Conservation (phyloP, 1,140 invertebrate genomes). For the Aphelenchoides avenae region DNA sequence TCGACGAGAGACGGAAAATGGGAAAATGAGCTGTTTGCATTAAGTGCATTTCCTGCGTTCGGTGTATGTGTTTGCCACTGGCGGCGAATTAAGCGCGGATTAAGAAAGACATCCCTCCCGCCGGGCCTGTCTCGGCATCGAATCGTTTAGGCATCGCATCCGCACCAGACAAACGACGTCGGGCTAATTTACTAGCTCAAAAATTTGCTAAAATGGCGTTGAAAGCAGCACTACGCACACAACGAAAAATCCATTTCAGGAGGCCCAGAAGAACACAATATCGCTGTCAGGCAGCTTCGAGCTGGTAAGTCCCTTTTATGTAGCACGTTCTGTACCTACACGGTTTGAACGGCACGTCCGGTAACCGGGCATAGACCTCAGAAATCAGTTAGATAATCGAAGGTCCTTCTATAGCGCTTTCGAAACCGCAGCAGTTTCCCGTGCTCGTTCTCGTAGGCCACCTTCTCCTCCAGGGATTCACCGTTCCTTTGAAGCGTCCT, state of each 20-base stretch:
- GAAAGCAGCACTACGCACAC: constrained; percentile 11
- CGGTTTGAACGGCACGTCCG: too few relatives aligned
- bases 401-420: constrained; percentile 37
- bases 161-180: background rate
- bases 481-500: too few relatives aligned
- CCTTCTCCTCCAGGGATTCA: constrained; percentile 29
- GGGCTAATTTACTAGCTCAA: background rate
- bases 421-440: background rate
- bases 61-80: background rate
- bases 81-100: background rate
- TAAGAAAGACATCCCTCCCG: background rate
- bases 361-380: too few relatives aligned
- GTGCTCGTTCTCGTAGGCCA: background rate
- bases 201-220: constrained; percentile 5
- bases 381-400: constrained; percentile 41
- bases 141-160: background rate
- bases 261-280: constrained; percentile 59
- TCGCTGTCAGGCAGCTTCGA: constrained; percentile 56
- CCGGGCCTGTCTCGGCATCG: background rate
- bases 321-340: too few relatives aligned
- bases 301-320: constrained; percentile 41
- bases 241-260: constrained; percentile 37
- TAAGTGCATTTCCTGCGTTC: too few relatives aligned
- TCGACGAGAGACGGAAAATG: too few relatives aligned
- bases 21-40: too few relatives aligned